Conservation (phyloP, 1,140 invertebrate genomes). For the Hypothenemus hampei region DNA sequence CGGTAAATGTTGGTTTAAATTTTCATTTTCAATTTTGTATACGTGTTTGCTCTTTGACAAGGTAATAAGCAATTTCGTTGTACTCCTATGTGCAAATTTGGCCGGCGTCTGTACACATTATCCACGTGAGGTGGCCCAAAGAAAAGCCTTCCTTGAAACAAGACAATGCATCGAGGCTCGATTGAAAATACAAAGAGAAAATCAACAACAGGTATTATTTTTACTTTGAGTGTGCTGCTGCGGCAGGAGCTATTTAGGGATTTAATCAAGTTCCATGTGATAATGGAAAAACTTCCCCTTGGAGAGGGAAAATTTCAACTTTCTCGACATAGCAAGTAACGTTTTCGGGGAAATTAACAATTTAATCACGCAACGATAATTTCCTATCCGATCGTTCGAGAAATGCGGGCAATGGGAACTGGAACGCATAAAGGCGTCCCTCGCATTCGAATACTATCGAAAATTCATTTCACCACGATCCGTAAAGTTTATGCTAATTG, state of each 20-base stretch:
- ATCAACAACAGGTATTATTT: conserved; percentile 91
- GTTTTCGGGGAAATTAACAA: too few species aligned
- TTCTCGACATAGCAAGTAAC: too few species aligned
- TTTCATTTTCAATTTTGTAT: too few species aligned
- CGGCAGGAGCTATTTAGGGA: too few species aligned
- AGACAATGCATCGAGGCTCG: conserved; percentile 89
- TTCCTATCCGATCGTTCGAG: too few species aligned
- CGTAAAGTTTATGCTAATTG: neutral
- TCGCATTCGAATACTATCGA: neutral
- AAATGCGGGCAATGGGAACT: too few species aligned
- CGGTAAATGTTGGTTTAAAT: too few species aligned
- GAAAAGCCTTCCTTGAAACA: conserved; percentile 92
- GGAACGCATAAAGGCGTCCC: too few species aligned
- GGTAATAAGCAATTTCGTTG: conserved; percentile 53
- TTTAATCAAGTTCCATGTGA: too few species aligned
- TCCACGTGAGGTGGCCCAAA: conserved; percentile 83
- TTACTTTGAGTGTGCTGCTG: neutral
- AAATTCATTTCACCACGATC: neutral
- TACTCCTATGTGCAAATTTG: conserved; percentile 74
- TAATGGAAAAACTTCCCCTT: too few species aligned
- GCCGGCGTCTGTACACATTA: conserved; percentile 89
- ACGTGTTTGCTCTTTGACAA: conserved; percentile 29
- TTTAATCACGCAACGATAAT: too few species aligned
- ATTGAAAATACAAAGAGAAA: conserved; percentile 86
- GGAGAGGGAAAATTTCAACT: too few species aligned